Percentiles rank a stretch among this genome's conserved stretches.
Evolutionary conservation across 2,888 invertebrate genomes (phyloP).

Genomic region (Rotaria magnacalcarata): DNA sequence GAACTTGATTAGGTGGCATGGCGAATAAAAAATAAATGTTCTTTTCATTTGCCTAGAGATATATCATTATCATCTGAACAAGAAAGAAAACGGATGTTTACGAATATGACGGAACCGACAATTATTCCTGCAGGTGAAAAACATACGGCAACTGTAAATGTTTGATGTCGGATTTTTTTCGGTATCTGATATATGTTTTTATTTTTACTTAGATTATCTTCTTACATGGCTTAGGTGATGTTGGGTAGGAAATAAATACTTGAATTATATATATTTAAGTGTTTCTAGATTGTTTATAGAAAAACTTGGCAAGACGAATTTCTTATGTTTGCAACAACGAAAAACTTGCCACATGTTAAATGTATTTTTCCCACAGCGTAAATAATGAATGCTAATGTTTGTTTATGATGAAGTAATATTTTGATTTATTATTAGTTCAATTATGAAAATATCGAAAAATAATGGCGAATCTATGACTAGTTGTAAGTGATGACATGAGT

Average conservation of each 20-base stretch:
- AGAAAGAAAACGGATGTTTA: no score
- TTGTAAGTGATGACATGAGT: neutral
- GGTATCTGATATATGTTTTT: no score
- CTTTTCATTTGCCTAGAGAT: no score
- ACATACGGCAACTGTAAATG: conserved; percentile 44
- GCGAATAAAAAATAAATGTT: no score
- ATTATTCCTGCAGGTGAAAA: conserved; percentile 39
- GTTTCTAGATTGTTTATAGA: neutral
- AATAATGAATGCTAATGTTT: neutral
- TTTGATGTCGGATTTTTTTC: neutral
- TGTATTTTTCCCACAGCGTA: conserved; percentile 45
- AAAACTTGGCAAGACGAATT: conserved; percentile 32
- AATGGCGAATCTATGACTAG: conserved; percentile 42
- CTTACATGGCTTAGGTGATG: conserved; percentile 46
- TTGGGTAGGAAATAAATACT: neutral
- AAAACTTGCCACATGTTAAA: conserved; percentile 39
- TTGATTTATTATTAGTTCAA: neutral
- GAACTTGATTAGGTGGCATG: no score
- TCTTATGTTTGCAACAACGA: conserved; percentile 24
- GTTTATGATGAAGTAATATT: neutral
- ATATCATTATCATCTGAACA: no score
- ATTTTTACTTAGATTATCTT: conserved; percentile 40
- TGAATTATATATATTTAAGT: neutral
- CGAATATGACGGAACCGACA: neutral
- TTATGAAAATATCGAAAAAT: conserved; percentile 45